Base-by-base conservation (phyloP, 23 tunicate species). In the Pegea sp. region DNA sequence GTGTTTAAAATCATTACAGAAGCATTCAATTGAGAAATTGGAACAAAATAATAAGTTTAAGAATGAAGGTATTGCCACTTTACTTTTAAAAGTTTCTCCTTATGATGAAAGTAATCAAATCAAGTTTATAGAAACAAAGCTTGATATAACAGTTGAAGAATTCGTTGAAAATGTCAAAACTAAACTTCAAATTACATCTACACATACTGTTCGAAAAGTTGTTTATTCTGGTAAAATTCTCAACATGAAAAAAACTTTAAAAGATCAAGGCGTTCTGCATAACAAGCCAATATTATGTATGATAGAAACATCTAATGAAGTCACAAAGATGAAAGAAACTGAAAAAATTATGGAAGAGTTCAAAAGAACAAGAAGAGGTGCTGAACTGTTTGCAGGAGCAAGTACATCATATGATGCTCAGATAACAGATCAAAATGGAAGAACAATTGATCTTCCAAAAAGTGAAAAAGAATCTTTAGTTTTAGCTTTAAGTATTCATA, bases 371-470 rank as follows among this genome's bases (percentile, higher is more conserved):
- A 76, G 64, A 48, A 48, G 64, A 33, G 93, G 93, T 11, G 93
- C 93, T 2, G 93, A 71, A 43, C 53, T 79, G 34, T 30, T 79
- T 22, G 73, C 78, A 11, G 33, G 69, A 48, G 33, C 64, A 6
- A 67, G 69, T 30, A 24, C 34, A 1, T 22, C 61, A 1, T 54
- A 48, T 31, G 72, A 79, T 29, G 61, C 64, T 28, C 72, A 64
- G 33, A 70, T 79, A 28, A 61, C 71, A 0, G 78, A 79, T 46
- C 93, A 79, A 43, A 65, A 70, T 59, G 93, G 93, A 0, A 68
- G 64, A 71, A 25, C 73, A 2, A 34, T 79, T 43, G 93, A 79
- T 25, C 11, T 79, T 4, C 93, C 93, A 20, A 8, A 53, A 22
- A 78, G 60, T 28, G 93, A 79, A 59, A 70, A 65, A 65, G 38